phyloP scores from a whole-genome alignment of 2,888 invertebrate species.

The Bruchidius siliquastri region DNA sequence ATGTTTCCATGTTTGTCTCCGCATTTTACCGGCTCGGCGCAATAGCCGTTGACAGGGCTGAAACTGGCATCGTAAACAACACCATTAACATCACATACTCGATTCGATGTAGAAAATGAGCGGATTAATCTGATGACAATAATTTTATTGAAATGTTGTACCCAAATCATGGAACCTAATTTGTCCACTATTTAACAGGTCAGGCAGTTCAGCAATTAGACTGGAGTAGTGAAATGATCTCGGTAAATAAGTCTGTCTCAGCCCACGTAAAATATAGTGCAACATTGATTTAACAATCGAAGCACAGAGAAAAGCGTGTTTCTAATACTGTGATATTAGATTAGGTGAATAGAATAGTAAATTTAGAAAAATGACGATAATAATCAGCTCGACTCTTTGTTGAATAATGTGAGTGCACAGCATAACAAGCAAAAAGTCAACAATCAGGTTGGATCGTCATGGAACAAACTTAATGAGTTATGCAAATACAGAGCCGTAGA shows the following conservation, averaged over 20 bases:
- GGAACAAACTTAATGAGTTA: too few relatives aligned
- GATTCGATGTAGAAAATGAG: not conserved
- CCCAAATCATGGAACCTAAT: slow-evolving; percentile 21
- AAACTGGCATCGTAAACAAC: not conserved
- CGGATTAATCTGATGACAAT: slow-evolving; percentile 16
- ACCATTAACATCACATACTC: not conserved
- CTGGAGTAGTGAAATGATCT: not conserved
- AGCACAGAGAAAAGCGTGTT: not conserved
- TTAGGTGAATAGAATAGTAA: too few relatives aligned
- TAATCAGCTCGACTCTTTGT: too few relatives aligned
- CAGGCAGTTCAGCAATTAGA: slow-evolving; percentile 8
- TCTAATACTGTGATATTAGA: too few relatives aligned
- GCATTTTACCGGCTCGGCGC: not conserved
- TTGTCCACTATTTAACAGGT: slow-evolving; percentile 17
- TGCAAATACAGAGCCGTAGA: too few relatives aligned
- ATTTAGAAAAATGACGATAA: too few relatives aligned
- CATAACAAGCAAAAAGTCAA: too few relatives aligned
- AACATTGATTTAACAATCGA: not conserved
- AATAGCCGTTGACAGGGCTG: not conserved
- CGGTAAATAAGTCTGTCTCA: not conserved
- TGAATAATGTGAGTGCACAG: too few relatives aligned
- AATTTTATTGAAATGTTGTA: slow-evolving; percentile 22
- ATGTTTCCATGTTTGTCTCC: not conserved
- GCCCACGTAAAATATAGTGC: not conserved
- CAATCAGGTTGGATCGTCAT: too few relatives aligned